Base-by-base conservation (phyloP, 1,140 invertebrate species). In the Cydia splendana region DNA sequence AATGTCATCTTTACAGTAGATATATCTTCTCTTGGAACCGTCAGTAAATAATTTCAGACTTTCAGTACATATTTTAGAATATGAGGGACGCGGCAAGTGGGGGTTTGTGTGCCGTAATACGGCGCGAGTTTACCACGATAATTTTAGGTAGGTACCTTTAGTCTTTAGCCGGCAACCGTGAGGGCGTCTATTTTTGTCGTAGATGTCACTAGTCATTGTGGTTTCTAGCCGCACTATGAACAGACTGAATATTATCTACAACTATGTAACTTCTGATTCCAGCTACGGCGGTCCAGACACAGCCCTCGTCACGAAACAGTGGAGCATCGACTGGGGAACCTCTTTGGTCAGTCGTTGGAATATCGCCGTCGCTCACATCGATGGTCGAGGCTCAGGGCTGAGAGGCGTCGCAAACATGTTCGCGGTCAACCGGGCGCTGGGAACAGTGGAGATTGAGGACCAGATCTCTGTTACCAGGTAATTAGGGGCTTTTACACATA, bases 251-350 rank as follows among this genome's bases (percentile, higher is more conserved):
- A 48, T 48, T 51, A 15, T 57, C 9, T 57, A 9, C 1, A 34
- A 38, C 57, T 2, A 18, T 13, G 34, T 38, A 62, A 2, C 75
- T 75, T 45, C 53, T 69, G 67, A 57, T 86, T 81, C 24, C 79
- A 94, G 92, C 0, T 95, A 99, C 91, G 98, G 96, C 13, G 98
- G 98, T 48, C 98, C 98, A 18, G 97, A 97, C 83, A 97, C 97
- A 10, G 96, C 96, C 84, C 94, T 96, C 85, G 97, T 98, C 5
- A 91, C 91, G 0, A 91, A 91, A 77, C 88, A 89, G 76, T 94
- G 93, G 93, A 87, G 78, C 24, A 75, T 93, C 1, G 92, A 93
- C 81, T 93, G 92, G 92, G 92, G 91, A 2, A 85, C 93, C 28
- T 98, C 98, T 86, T 93, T 99, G 24, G 95, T 97, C 10, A 96